Base-by-base conservation (phyloP, 2,888 invertebrate species). In the Leptopterna dolabrata region DNA sequence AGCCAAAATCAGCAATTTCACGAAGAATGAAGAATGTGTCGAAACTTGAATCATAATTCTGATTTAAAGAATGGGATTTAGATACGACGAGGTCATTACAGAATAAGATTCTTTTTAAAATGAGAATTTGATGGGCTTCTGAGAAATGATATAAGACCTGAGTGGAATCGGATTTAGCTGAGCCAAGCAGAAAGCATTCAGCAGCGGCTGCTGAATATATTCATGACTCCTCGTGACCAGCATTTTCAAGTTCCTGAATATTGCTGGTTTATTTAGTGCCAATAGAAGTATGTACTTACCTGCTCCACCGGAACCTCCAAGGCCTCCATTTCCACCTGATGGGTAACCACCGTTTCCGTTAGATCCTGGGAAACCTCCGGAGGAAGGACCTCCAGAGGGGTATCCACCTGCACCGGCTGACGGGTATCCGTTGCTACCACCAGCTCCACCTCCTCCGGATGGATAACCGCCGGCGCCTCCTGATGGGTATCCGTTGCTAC, bases 391-490 rank as follows among this genome's bases (percentile, higher is more conserved):
- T 14, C 85, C 85, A 11, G 85, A 85, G 9, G 85, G 76, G 51
- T 86, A 86, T 30, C 86, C 84, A 29, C 73, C 73, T 0, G 71
- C 76, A 29, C 76, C 73, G 16, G 45, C 36, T 16, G 29, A 36
- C 29, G 30, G 36, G 70, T 24, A 55, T 55, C 84, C 85, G 6
- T 55, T 29, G 13, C 55, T 29, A n/a, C 82, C 82, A 29, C 82
- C 82, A 29, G 55, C 29, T n/a, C 76, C 86, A 6, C 76, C 76
- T 36, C 85, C 85, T 13, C 85, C 85, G 7, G 85, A 85, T 9
- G 85, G 86, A 51, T 86, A 86, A 16, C 86, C 86, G 11, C 86
- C 86, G 30, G 86, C 86, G 16, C 86, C 86, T 76, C 76, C 76
- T n/a, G 47, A 45, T 73, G 85, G 41, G 51, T 45, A 51, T 2